A percentile compares a stretch with the other conserved stretches of the same genome.
Evolutionary conservation across 2,113 vertebrate genomes (phyloP).

Genomic region (Uria aalge): DNA sequence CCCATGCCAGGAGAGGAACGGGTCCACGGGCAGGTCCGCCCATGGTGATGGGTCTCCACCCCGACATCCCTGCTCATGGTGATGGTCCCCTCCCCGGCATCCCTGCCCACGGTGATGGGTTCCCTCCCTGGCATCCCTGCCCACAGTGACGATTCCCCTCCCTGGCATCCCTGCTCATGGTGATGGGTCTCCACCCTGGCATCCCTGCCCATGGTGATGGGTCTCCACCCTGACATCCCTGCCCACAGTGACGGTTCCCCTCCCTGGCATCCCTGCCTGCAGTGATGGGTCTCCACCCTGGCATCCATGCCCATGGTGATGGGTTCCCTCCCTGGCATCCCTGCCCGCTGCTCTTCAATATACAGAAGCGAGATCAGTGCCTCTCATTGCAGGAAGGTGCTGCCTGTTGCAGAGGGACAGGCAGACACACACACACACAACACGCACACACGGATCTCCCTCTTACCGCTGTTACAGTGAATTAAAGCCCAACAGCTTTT

Average conservation of each 20-base stretch:
- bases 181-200: too few species aligned
- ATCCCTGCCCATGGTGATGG: background rate
- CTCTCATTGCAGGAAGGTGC: background rate
- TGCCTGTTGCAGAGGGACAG: background rate
- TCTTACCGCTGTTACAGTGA: background rate
- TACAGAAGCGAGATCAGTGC: background rate
- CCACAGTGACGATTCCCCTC: too few species aligned
- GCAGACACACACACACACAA: background rate
- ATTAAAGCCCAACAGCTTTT: background rate
- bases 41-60: background rate
- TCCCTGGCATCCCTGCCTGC: background rate
- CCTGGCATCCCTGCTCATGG: accelerated
- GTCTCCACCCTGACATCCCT: background rate
- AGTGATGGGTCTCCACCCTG: background rate
- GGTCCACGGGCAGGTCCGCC: background rate
- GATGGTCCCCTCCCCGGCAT: too few species aligned
- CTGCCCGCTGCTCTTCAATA: background rate
- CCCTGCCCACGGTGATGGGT: too few species aligned
- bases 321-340: background rate
- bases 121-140: accelerated
- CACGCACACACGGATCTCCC: background rate
- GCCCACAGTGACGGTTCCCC: background rate
- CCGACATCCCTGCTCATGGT: accelerated
- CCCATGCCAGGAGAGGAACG: accelerated
- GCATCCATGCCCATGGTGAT: background rate